phyloP scores from a whole-genome alignment of 2,113 vertebrate species.

The rat (Rattus norvegicus) region GRCr8 NC_086024.1:37280001-37280500 shows the following conservation, averaged over 20 bases:
- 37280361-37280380: background rate
- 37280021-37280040: background rate
- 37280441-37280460: conserved; percentile 31
- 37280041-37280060: too few relatives aligned
- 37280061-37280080: too few relatives aligned
- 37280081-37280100: background rate
- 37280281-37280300: background rate
- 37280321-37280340: background rate
- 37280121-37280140: background rate
- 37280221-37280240: background rate
- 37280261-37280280: background rate
- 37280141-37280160: background rate
- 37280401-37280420: background rate
- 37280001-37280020: background rate
- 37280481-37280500: background rate
- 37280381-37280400: background rate
- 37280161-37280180: background rate
- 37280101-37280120: background rate
- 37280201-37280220: background rate
- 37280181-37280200: background rate
- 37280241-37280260: background rate
- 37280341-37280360: background rate
- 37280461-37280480: background rate
- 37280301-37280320: background rate
- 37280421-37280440: background rate